These are phyloP conservation scores for Nothobranchius kuhntae DNA, from an alignment of 2,113 vertebrate genomes.

Conservation along the genomic window DNA sequence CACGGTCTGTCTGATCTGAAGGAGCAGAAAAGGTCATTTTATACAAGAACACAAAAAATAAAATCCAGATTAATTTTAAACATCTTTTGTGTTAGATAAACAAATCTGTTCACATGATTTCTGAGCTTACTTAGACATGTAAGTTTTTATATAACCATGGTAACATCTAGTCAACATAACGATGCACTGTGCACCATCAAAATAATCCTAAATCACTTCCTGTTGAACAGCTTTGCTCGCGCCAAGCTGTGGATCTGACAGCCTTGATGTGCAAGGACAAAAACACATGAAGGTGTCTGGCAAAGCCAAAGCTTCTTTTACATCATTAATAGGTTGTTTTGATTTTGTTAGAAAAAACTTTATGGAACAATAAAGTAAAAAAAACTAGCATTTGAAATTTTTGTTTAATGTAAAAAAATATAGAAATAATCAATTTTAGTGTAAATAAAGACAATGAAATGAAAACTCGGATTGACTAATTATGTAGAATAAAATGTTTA, in stretches of 20 bases:
- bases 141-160: neutral
- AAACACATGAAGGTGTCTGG: too few relatives aligned
- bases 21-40: neutral
- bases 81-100: neutral
- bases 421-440: too few relatives aligned
- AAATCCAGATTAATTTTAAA: neutral
- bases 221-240: neutral
- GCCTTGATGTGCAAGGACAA: neutral
- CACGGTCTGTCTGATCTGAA: slow-evolving; percentile 84
- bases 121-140: neutral
- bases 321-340: too few relatives aligned
- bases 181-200: neutral
- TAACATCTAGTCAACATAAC: neutral
- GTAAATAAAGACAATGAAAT: too few relatives aligned
- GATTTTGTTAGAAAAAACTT: too few relatives aligned
- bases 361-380: too few relatives aligned
- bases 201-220: neutral
- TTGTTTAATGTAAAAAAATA: too few relatives aligned
- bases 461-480: too few relatives aligned
- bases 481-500: too few relatives aligned
- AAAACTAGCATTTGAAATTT: too few relatives aligned
- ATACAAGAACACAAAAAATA: neutral
- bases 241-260: neutral
- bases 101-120: neutral
- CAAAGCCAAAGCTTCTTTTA: too few relatives aligned